phyloP scores from a whole-genome alignment of 2,888 invertebrate genomes.

The Drosophila ezoana region DNA sequence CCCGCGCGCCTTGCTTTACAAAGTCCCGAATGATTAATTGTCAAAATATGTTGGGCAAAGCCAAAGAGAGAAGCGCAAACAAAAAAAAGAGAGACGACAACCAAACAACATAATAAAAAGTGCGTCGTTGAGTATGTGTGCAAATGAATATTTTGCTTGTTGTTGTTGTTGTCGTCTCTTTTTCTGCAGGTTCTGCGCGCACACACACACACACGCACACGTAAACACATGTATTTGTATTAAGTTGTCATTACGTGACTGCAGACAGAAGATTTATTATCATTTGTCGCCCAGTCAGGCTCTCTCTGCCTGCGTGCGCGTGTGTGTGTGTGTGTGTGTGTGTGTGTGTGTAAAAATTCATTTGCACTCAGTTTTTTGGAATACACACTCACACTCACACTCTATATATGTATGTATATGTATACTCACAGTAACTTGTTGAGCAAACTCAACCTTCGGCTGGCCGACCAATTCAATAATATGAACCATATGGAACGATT shows the following conservation, averaged over 20 bases:
- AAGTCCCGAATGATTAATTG: slow-evolving; percentile 76
- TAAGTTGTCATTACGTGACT: slow-evolving; percentile 84
- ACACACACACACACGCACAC: slow-evolving; percentile 22
- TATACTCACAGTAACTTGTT: slow-evolving; percentile 91
- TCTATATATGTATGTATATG: no score
- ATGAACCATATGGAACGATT: slow-evolving; percentile 92
- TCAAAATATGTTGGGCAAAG: slow-evolving; percentile 76
- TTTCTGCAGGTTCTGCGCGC: slow-evolving; percentile 33
- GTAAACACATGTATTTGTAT: slow-evolving; percentile 76
- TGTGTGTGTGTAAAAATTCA: slow-evolving; percentile 51
- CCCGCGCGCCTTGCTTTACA: slow-evolving; percentile 20
- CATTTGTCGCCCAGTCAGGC: slow-evolving; percentile 52
- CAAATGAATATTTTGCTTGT: slow-evolving; percentile 48
- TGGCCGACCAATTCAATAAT: slow-evolving; percentile 92
- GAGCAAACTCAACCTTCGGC: slow-evolving; percentile 91
- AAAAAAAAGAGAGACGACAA: slow-evolving; percentile 30
- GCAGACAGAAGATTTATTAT: slow-evolving; percentile 82
- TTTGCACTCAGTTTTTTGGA: slow-evolving; percentile 45
- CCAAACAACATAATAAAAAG: slow-evolving; percentile 76
- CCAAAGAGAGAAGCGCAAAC: slow-evolving; percentile 33
- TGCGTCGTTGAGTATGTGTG: slow-evolving; percentile 44
- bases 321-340: no score
- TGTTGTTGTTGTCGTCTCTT: slow-evolving; percentile 2
- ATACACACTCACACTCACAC: slow-evolving; percentile 4
- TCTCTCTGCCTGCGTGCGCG: slow-evolving; percentile 5